These are phyloP conservation scores for Isichthys henryi DNA, from an alignment of 2,113 vertebrate genomes.

Conservation along the genomic window DNA sequence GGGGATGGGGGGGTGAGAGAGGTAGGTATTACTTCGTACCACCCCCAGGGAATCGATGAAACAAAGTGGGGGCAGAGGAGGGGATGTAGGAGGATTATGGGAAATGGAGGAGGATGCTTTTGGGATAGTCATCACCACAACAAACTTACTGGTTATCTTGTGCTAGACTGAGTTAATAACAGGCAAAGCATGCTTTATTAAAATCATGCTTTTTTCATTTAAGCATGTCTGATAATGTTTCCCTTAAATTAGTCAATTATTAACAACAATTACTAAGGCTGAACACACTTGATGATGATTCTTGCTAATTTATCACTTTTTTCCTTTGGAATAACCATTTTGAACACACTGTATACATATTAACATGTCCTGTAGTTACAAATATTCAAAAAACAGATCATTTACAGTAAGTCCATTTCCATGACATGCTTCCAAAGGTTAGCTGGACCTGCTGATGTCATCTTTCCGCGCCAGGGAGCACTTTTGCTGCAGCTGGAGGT, in stretches of 20 bases:
- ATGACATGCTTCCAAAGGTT: background rate
- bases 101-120: slow-evolving; percentile 11
- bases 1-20: slow-evolving; percentile 1
- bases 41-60: background rate
- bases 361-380: background rate
- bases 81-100: background rate
- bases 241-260: background rate
- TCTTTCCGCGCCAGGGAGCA: slow-evolving; percentile 38
- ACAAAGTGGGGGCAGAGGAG: background rate
- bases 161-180: background rate
- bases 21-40: slow-evolving; percentile 24
- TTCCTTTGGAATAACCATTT: background rate
- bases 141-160: background rate
- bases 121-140: background rate
- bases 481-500: slow-evolving; percentile 35
- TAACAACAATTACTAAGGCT: background rate
- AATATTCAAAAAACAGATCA: background rate
- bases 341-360: background rate
- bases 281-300: background rate
- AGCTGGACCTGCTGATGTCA: slow-evolving; percentile 46
- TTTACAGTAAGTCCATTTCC: background rate
- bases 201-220: background rate
- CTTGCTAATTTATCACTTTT: background rate
- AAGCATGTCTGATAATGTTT: background rate
- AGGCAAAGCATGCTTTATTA: background rate